Evolutionary conservation across 1,140 invertebrate species (phyloP).

Genomic region (Heliconius nattereri): DNA sequence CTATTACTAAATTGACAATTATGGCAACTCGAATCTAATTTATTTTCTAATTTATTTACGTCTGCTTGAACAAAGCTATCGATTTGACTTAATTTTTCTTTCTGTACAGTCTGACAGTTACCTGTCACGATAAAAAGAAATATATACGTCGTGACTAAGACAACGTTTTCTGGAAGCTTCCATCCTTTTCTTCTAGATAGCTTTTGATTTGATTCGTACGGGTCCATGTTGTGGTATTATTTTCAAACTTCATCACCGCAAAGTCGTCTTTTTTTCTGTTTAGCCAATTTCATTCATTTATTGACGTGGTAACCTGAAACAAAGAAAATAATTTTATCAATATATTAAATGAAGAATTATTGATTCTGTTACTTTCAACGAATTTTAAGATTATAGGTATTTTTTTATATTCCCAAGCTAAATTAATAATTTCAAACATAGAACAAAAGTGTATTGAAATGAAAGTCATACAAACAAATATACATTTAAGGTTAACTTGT

Average conservation of each 20-base stretch:
- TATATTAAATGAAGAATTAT: not conserved
- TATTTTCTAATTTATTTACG: constrained; percentile 60
- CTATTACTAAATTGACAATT: constrained; percentile 66
- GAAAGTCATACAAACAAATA: no score
- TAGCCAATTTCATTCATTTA: constrained; percentile 29
- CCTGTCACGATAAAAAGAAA: constrained; percentile 47
- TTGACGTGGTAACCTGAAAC: constrained; percentile 58
- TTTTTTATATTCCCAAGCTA: not conserved
- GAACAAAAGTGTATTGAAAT: no score
- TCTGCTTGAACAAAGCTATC: constrained; percentile 60
- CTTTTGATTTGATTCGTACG: constrained; percentile 40
- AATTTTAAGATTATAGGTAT: no score
- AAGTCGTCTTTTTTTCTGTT: constrained; percentile 29
- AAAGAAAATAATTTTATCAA: constrained; percentile 37
- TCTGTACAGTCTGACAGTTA: constrained; percentile 54
- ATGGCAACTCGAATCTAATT: constrained; percentile 71
- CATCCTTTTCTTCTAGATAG: constrained; percentile 51
- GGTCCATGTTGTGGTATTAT: constrained; percentile 56
- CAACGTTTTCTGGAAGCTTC: constrained; percentile 52
- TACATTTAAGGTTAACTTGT: no score
- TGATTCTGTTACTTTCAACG: not conserved
- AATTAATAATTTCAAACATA: not conserved
- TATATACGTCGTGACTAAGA: constrained; percentile 63
- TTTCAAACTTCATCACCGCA: constrained; percentile 62
- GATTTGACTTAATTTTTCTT: constrained; percentile 56